phyloP scores from a whole-genome alignment of 2,888 invertebrate genomes.

The Cepaea hortensis region DNA sequence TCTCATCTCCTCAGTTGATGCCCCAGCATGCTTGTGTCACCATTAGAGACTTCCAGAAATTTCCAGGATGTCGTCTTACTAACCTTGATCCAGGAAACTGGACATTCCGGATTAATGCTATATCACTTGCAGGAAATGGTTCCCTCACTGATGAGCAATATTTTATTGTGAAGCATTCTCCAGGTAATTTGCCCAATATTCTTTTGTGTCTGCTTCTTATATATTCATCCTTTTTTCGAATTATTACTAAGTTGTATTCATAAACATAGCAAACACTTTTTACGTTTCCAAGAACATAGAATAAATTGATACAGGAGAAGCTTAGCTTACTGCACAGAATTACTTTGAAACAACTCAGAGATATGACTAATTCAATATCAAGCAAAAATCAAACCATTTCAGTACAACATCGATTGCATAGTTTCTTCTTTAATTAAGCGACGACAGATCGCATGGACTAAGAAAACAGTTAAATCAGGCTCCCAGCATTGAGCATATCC shows the following conservation, averaged over 20 bases:
- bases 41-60: constrained; percentile 60
- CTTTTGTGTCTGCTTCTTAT: background rate
- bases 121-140: constrained; percentile 84
- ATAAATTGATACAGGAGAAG: too few species aligned
- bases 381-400: too few species aligned
- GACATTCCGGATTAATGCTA: constrained; percentile 85
- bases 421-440: too few species aligned
- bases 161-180: constrained; percentile 60
- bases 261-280: background rate
- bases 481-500: too few species aligned
- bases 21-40: constrained; percentile 78
- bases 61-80: constrained; percentile 61
- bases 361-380: too few species aligned
- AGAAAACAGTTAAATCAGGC: too few species aligned
- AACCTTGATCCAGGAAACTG: constrained; percentile 85
- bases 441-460: too few species aligned
- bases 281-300: too few species aligned
- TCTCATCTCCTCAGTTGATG: constrained; percentile 54
- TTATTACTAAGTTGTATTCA: background rate
- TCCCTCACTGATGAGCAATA: constrained; percentile 66
- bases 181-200: constrained; percentile 49
- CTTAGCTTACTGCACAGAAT: too few species aligned
- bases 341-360: too few species aligned
- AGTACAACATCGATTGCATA: too few species aligned
- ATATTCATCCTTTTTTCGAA: background rate